A percentile compares a stretch with the other conserved stretches of the same genome.
phyloP scores from a whole-genome alignment of 2,888 invertebrate species.

The Drosophila antonietae region DNA sequence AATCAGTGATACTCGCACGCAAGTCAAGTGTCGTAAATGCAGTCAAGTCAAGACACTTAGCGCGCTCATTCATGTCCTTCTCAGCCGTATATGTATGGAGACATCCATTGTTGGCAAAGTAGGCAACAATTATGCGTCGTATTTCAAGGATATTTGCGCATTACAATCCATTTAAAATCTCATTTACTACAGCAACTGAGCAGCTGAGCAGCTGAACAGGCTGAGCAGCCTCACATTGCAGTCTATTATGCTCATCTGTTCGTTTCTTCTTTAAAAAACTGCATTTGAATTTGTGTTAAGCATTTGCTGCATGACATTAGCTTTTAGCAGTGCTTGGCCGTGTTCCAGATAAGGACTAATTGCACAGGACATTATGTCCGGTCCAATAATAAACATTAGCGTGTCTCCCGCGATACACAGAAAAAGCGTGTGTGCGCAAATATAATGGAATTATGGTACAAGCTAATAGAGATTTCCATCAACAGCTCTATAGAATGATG shows the following conservation, averaged over 20 bases:
- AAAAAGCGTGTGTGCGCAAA: conserved; percentile 3
- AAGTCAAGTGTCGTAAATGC: conserved; percentile 33
- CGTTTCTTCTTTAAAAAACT: background rate
- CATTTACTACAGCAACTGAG: conserved; percentile 12
- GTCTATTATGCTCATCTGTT: background rate
- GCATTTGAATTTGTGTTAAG: conserved; percentile 25
- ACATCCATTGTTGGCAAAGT: conserved; percentile 9
- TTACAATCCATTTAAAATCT: conserved; percentile 21
- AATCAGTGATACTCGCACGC: background rate
- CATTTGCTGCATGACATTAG: conserved; percentile 25
- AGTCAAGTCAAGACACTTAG: conserved; percentile 20
- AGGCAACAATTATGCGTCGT: conserved; percentile 18
- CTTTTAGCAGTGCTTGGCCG: conserved; percentile 8
- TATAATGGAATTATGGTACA: background rate
- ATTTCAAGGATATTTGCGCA: conserved; percentile 13
- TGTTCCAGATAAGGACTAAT: conserved; percentile 36
- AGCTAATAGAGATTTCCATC: conserved; percentile 22
- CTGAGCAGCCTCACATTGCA: background rate
- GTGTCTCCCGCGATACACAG: conserved; percentile 9
- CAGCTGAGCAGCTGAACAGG: background rate
- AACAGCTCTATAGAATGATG: conserved; percentile 9
- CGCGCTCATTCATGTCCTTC: conserved; percentile 4
- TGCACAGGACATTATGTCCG: conserved; percentile 38
- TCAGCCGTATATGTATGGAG: conserved; percentile 5
- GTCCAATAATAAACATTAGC: conserved; percentile 28